Percentiles rank a stretch among this genome's conserved stretches.
Conservation (phyloP, 2,888 invertebrate genomes). For the Epinotia bilunana region DNA sequence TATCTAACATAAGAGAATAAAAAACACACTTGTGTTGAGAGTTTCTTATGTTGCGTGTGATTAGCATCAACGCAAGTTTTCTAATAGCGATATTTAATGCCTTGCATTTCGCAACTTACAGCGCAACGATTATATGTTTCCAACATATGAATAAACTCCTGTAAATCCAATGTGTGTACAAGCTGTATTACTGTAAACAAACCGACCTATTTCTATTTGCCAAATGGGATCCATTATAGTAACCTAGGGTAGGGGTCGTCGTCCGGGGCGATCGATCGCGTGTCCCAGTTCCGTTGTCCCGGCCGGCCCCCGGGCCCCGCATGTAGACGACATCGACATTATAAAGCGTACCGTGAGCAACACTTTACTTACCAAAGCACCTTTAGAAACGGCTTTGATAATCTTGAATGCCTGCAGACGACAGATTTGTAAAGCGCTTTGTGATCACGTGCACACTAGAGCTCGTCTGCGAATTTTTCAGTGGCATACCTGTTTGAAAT, state of each 20-base stretch:
- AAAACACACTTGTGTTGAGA: too few relatives aligned
- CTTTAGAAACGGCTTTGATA: slow-evolving; percentile 31
- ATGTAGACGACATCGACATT: slow-evolving; percentile 24
- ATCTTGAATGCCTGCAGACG: slow-evolving; percentile 15
- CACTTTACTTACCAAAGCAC: slow-evolving; percentile 7
- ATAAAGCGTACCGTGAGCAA: background rate
- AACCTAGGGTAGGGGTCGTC: slow-evolving; percentile 52
- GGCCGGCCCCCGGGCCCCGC: slow-evolving; percentile 46
- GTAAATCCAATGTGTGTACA: background rate
- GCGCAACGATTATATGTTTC: slow-evolving; percentile 3
- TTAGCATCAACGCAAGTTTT: too few relatives aligned
- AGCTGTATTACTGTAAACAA: background rate
- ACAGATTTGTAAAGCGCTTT: slow-evolving; percentile 1
- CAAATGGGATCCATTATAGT: slow-evolving; percentile 55
- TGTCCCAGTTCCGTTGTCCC: slow-evolving; percentile 62
- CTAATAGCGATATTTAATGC: background rate
- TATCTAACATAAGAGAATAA: too few relatives aligned
- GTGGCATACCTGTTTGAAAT: background rate
- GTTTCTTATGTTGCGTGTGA: too few relatives aligned
- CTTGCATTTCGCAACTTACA: background rate
- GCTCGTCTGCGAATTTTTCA: background rate
- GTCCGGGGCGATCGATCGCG: slow-evolving; percentile 63
- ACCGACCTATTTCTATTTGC: slow-evolving; percentile 35
- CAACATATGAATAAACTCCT: background rate
- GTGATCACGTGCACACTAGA: background rate